A percentile compares a stretch with the other conserved stretches of the same genome.
Evolutionary conservation across 2,888 invertebrate species (phyloP).

Genomic region (Platycheirus albimanus): DNA sequence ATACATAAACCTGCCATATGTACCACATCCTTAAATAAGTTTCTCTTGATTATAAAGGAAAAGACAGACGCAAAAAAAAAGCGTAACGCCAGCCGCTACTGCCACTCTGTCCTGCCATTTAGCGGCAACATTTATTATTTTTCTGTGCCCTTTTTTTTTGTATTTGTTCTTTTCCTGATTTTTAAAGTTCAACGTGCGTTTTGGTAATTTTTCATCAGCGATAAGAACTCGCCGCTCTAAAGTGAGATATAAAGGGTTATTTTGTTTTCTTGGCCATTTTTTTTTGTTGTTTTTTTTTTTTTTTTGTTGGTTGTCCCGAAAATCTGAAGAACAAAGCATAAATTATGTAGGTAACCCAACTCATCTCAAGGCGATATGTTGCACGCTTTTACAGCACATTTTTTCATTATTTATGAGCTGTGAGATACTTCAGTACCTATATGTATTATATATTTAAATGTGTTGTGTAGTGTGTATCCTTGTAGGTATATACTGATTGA

Average conservation of each 20-base stretch:
- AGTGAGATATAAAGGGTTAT: slow-evolving; percentile 74
- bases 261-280: slow-evolving; percentile 58
- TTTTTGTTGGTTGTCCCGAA: slow-evolving; percentile 4
- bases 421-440: slow-evolving; percentile 59
- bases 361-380: slow-evolving; percentile 66
- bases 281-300: too few species aligned
- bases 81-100: too few species aligned
- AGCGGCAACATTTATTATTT: slow-evolving; percentile 38
- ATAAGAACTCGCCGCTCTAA: slow-evolving; percentile 68
- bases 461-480: too few species aligned
- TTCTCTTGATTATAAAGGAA: not conserved
- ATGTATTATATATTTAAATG: too few species aligned
- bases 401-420: slow-evolving; percentile 71
- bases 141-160: slow-evolving; percentile 35
- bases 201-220: slow-evolving; percentile 69
- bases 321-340: not conserved
- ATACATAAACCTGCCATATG: slow-evolving; percentile 32
- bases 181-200: slow-evolving; percentile 58
- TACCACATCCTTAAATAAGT: slow-evolving; percentile 58
- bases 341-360: slow-evolving; percentile 17
- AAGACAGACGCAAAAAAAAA: too few species aligned
- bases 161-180: slow-evolving; percentile 44
- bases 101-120: slow-evolving; percentile 41
- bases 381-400: slow-evolving; percentile 71
- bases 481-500: too few species aligned